A percentile compares a stretch with the other conserved stretches of the same genome.
Conservation (phyloP, 2,797 vertebrate species). For the Harpagifer antarcticus region DNA sequence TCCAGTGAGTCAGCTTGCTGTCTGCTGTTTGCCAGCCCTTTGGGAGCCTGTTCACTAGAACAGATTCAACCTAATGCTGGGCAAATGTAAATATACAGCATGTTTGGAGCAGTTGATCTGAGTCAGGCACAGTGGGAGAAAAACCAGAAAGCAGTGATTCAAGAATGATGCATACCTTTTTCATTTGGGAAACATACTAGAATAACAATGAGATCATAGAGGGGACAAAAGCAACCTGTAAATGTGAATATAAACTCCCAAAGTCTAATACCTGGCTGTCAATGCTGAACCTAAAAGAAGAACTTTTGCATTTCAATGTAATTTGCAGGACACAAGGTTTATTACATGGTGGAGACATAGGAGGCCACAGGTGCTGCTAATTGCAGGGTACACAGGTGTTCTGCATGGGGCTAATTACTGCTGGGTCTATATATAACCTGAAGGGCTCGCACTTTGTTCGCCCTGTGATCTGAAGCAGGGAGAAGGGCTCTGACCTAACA, state of each 20-base stretch:
- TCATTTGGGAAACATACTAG: constrained; percentile 1
- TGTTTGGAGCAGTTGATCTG: constrained; percentile 46
- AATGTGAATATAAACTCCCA: neutral
- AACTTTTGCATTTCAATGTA: neutral
- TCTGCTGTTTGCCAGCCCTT: constrained; percentile 31
- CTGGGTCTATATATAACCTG: neutral
- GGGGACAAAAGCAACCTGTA: neutral
- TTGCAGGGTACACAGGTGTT: neutral
- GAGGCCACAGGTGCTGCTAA: neutral
- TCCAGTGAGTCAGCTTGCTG: constrained; percentile 30
- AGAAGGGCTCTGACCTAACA: neutral
- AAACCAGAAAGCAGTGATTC: constrained; percentile 41
- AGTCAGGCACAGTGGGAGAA: constrained; percentile 39
- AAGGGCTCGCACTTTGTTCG: neutral
- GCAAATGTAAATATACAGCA: constrained; percentile 31
- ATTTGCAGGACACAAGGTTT: neutral
- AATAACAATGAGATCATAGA: neutral
- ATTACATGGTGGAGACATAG: neutral
- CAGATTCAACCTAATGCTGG: constrained; percentile 50
- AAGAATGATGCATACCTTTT: constrained; percentile 11
- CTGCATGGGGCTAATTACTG: constrained; percentile 4
- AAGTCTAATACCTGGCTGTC: too few species aligned
- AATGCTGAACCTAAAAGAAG: neutral
- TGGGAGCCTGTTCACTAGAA: constrained; percentile 43
- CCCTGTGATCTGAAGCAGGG: neutral